These are phyloP conservation scores for Palythoa caribaeorum DNA, from an alignment of 92 coral and sea anemone species.

Conservation along the genomic window DNA sequence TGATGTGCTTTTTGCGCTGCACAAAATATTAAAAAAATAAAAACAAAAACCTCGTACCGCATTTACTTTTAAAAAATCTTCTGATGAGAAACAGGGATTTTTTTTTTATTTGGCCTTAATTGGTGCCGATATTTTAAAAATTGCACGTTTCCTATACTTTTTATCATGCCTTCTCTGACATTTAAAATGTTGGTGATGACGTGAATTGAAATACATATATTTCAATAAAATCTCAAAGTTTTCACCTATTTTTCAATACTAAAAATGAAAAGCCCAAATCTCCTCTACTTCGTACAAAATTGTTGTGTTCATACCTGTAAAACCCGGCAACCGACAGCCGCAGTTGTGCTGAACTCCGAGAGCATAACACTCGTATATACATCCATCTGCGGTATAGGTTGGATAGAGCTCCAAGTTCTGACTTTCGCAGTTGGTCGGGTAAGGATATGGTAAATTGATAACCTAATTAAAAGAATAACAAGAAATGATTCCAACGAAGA, in stretches of 20 bases:
- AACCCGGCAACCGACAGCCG: neutral
- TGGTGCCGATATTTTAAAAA: too few relatives aligned
- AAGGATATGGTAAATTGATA: slow-evolving; percentile 34
- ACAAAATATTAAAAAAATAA: too few relatives aligned
- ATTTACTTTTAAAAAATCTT: too few relatives aligned
- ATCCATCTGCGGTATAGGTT: slow-evolving; percentile 21
- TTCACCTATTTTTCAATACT: neutral
- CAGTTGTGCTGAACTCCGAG: neutral
- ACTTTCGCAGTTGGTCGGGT: slow-evolving; percentile 28
- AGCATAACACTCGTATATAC: slow-evolving; percentile 8
- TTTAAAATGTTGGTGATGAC: too few relatives aligned
- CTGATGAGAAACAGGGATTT: too few relatives aligned
- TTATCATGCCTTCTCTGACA: too few relatives aligned
- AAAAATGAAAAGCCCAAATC: neutral
- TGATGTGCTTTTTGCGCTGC: too few relatives aligned
- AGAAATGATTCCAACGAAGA: neutral
- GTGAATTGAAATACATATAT: neutral
- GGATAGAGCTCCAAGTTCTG: slow-evolving; percentile 7
- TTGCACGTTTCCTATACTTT: too few relatives aligned
- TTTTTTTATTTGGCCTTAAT: too few relatives aligned
- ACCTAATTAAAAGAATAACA: neutral
- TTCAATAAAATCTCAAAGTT: neutral
- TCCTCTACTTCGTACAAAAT: neutral
- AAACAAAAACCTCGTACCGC: too few relatives aligned
- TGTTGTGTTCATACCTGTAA: neutral